A percentile compares a stretch with the other conserved stretches of the same genome.
phyloP scores from a whole-genome alignment of 2,113 vertebrate species.

The Crypturellus undulatus region DNA sequence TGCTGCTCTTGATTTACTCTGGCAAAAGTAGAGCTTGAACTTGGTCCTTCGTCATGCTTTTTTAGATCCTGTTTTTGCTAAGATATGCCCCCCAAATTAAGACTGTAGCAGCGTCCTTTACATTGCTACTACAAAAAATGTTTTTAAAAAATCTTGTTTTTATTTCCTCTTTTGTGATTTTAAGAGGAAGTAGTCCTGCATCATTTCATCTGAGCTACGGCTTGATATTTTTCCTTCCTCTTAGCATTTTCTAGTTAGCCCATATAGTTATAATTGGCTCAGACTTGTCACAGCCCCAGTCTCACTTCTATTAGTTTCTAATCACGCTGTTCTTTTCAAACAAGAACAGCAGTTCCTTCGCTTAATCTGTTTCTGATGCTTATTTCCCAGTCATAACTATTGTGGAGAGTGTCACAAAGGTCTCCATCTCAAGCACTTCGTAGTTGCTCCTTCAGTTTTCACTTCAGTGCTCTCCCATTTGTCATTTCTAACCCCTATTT shows the following conservation, averaged over 20 bases:
- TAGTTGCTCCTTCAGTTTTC: neutral
- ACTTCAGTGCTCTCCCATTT: neutral
- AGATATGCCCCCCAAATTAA: neutral
- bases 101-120: neutral
- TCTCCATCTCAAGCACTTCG: neutral
- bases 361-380: neutral
- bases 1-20: neutral
- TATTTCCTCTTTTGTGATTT: constrained; percentile 56
- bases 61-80: neutral
- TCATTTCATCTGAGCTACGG: neutral
- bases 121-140: neutral
- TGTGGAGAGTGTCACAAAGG: neutral
- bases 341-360: neutral
- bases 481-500: constrained; percentile 13
- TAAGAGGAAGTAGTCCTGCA: constrained; percentile 57
- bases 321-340: neutral
- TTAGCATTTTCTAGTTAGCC: constrained; percentile 19
- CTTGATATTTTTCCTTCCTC: constrained; percentile 38
- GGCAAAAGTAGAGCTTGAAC: neutral
- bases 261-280: neutral
- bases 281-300: neutral
- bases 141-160: neutral
- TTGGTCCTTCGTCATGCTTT: neutral
- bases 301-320: neutral
- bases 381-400: neutral